Percentiles rank a stretch among this genome's conserved stretches.
Conservation (phyloP, 2,797 vertebrate genomes). For the Channa striata region DNA sequence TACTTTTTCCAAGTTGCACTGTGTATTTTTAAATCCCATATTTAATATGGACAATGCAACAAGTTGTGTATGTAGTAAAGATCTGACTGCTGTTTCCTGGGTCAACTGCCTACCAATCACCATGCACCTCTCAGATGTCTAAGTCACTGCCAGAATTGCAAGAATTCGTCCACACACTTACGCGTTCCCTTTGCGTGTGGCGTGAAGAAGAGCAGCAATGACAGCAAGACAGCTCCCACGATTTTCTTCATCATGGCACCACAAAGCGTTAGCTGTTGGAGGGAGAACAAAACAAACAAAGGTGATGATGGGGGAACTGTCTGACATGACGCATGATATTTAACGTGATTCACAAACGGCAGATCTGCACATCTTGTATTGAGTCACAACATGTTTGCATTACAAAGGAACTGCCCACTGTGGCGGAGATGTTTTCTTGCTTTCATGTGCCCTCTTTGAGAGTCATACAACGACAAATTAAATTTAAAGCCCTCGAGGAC, state of each 20-base stretch:
- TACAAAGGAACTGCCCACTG: background rate
- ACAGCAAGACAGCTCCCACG: constrained; percentile 35
- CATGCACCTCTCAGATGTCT: background rate
- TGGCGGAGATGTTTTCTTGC: background rate
- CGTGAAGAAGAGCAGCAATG: constrained; percentile 54
- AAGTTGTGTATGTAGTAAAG: too few species aligned
- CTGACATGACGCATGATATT: background rate
- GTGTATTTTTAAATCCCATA: too few species aligned
- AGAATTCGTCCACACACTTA: constrained; percentile 60
- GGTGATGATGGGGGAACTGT: constrained; percentile 1
- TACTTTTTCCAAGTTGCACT: too few species aligned
- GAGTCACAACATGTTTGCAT: constrained; percentile 26
- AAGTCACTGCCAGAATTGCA: background rate
- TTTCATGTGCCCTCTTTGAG: background rate
- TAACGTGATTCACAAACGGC: background rate
- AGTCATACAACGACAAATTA: background rate
- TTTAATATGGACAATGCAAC: too few species aligned
- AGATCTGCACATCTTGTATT: background rate
- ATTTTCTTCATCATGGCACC: constrained; percentile 70
- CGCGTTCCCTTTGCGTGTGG: constrained; percentile 50
- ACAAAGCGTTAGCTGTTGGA: constrained; percentile 42
- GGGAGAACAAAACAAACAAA: constrained; percentile 22
- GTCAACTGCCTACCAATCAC: background rate
- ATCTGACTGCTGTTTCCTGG: constrained; percentile 24
- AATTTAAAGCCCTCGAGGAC: background rate